Percentiles rank a stretch among this genome's conserved stretches.
phyloP scores from a whole-genome alignment of 2,113 vertebrate genomes.

The Aepyceros melampus region DNA sequence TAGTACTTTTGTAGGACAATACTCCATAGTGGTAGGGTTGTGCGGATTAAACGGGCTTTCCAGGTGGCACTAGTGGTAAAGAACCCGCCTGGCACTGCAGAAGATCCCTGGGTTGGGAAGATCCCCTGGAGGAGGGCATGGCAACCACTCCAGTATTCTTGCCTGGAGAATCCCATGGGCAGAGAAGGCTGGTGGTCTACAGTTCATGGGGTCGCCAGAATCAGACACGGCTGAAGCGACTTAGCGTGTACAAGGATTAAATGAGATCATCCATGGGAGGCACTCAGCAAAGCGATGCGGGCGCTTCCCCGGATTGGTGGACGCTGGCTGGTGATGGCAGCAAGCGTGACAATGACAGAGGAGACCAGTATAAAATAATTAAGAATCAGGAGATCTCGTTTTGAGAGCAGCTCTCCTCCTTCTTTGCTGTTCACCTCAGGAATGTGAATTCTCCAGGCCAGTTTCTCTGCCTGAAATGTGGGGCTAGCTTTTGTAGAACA shows the following conservation, averaged over 20 bases:
- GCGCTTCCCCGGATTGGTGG: background rate
- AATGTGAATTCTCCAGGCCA: background rate
- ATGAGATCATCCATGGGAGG: background rate
- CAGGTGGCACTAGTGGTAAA: background rate
- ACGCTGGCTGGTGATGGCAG: background rate
- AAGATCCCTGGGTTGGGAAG: background rate
- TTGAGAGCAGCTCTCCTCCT: background rate
- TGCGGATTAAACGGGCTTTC: background rate
- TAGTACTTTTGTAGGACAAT: background rate
- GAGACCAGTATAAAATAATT: background rate
- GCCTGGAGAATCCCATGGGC: background rate
- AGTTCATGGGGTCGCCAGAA: background rate
- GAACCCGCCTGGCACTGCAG: background rate
- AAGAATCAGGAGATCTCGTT: background rate
- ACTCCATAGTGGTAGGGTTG: background rate
- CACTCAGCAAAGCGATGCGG: background rate
- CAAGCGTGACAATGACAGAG: background rate
- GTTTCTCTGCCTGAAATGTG: background rate
- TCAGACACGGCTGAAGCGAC: background rate
- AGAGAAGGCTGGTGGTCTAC: background rate
- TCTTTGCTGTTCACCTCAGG: background rate
- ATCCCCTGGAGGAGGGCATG: background rate
- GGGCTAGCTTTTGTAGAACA: background rate
- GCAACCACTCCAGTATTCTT: background rate
- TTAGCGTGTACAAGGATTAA: background rate